Percentiles rank a stretch among this genome's conserved stretches.
Evolutionary conservation across 1,140 invertebrate species (phyloP).

Genomic region (Oncopodura yosiiana): DNA sequence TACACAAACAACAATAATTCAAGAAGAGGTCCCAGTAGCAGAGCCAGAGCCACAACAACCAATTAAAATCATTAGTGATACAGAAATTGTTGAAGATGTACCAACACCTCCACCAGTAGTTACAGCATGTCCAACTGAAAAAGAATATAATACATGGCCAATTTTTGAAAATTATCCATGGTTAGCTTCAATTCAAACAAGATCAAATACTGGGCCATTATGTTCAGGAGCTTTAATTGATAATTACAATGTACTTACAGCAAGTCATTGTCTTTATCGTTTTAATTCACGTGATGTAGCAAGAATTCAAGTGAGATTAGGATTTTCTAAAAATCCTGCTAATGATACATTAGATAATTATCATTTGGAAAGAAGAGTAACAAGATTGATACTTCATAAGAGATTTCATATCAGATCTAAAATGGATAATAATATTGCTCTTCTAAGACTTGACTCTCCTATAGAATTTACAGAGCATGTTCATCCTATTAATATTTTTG

Average conservation of each 20-base stretch:
- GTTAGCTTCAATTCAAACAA: constrained; percentile 18
- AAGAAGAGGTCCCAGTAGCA: neutral
- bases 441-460: constrained; percentile 10
- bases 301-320: constrained; percentile 21
- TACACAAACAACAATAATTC: neutral
- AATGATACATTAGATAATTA: constrained; percentile 17
- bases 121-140: constrained; percentile 8
- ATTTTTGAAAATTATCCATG: constrained; percentile 15
- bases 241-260: constrained; percentile 15
- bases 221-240: constrained; percentile 21
- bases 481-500: constrained; percentile 17
- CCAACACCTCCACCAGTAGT: neutral
- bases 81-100: neutral
- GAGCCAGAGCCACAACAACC: no score
- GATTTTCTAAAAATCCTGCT: constrained; percentile 7
- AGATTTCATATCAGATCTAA: constrained; percentile 15
- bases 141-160: constrained; percentile 19
- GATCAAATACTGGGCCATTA: constrained; percentile 15
- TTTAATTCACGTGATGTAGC: constrained; percentile 24
- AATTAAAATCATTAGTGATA: no score
- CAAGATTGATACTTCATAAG: constrained; percentile 20
- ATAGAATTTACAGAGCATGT: constrained; percentile 20
- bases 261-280: neutral
- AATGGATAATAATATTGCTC: constrained; percentile 27
- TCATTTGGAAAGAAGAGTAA: constrained; percentile 10